phyloP scores from a whole-genome alignment of 2,797 vertebrate species.

The Mallotus villosus region DNA sequence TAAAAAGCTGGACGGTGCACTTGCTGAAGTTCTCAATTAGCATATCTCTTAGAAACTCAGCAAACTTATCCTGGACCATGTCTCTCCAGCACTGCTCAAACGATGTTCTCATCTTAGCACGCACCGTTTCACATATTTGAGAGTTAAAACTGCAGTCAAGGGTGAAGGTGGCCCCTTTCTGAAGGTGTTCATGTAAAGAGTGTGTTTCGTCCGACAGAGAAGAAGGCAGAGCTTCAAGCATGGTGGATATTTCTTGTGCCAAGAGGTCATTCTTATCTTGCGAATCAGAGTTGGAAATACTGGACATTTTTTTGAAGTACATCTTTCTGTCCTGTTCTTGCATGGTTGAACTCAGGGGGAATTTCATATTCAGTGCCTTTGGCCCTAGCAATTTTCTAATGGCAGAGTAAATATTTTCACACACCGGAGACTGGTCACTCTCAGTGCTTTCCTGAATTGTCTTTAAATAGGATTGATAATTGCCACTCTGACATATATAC shows the following conservation, averaged over 20 bases:
- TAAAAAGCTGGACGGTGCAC: constrained; percentile 49
- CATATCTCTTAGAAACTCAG: constrained; percentile 49
- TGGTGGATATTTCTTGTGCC: background rate
- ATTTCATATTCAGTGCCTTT: constrained; percentile 9
- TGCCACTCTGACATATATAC: constrained; percentile 28
- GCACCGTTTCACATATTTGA: constrained; percentile 3
- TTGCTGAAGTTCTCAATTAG: constrained; percentile 58
- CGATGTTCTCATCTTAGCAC: constrained; percentile 31
- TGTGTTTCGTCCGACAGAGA: constrained; percentile 26
- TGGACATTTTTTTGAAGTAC: constrained; percentile 44
- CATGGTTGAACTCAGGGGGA: background rate
- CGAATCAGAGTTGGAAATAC: constrained; percentile 32
- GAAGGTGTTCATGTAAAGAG: constrained; percentile 32
- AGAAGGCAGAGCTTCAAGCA: constrained; percentile 29
- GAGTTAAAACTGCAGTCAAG: constrained; percentile 34
- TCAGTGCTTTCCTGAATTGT: constrained; percentile 14
- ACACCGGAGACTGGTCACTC: constrained; percentile 28
- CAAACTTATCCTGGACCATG: constrained; percentile 50
- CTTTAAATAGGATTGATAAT: constrained; percentile 41
- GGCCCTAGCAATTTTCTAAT: constrained; percentile 35
- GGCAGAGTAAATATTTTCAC: constrained; percentile 44
- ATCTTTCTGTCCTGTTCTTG: constrained; percentile 44
- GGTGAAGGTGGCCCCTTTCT: constrained; percentile 36
- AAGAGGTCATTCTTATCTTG: constrained; percentile 27
- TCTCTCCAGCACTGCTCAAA: constrained; percentile 57